These are phyloP conservation scores for Tribolium madens DNA, from an alignment of 1,140 invertebrate genomes.

Conservation along the genomic window DNA sequence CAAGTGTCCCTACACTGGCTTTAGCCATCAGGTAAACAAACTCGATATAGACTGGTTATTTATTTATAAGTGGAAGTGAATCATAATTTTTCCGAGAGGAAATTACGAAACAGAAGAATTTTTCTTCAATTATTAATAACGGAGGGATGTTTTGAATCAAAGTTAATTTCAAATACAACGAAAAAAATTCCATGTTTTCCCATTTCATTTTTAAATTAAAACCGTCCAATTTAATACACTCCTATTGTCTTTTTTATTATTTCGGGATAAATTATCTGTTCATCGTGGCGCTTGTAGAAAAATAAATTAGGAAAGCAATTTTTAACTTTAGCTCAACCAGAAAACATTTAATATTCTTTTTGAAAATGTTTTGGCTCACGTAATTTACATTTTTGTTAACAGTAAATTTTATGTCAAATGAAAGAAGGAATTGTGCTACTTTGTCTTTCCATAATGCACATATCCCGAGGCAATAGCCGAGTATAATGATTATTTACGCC, in stretches of 20 bases:
- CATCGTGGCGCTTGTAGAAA: not conserved
- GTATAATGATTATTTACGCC: not conserved
- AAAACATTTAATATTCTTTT: slow-evolving; percentile 5
- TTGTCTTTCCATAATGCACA: not conserved
- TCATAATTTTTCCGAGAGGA: slow-evolving; percentile 28
- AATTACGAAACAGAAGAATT: slow-evolving; percentile 34
- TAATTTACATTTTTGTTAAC: not conserved
- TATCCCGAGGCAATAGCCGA: not conserved
- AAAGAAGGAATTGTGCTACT: not conserved
- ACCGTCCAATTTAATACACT: slow-evolving; percentile 11
- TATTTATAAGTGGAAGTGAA: slow-evolving; percentile 26
- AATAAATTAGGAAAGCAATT: not conserved
- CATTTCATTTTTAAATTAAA: slow-evolving; percentile 15
- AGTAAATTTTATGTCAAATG: not conserved
- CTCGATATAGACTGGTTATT: slow-evolving; percentile 35
- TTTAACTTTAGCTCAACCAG: not conserved
- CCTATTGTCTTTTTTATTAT: slow-evolving; percentile 8
- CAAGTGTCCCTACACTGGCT: slow-evolving; percentile 11
- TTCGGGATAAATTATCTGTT: slow-evolving; percentile 11
- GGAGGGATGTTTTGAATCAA: slow-evolving; percentile 15
- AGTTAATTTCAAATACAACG: slow-evolving; percentile 13
- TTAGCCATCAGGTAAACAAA: slow-evolving; percentile 40
- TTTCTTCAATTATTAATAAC: slow-evolving; percentile 27
- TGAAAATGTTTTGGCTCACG: not conserved
- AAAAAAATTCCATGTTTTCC: not conserved